Base-by-base conservation (phyloP, 2,797 vertebrate species). In the Pteropus rufus region DNA sequence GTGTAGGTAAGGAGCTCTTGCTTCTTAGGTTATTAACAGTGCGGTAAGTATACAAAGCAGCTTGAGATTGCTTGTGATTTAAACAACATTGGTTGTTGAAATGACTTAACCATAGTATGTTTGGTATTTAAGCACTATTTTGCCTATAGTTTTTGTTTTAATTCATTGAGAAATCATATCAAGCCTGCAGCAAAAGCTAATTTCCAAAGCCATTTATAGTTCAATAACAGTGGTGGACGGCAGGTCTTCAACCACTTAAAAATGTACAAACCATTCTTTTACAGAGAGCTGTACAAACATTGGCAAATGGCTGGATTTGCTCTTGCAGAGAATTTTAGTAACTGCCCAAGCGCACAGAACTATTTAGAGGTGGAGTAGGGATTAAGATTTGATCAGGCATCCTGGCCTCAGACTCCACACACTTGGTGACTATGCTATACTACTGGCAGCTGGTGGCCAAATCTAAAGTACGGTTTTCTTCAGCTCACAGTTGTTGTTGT, bases 241-340 rank as follows among this genome's bases (percentile, higher is more conserved):
- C 49, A 67, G 26, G 77, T 84, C 31, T 92, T 94, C n/a, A 58
- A 81, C 7, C 31, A 64, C 85, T 96, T 67, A 92, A 93, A 84
- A 93, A 73, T 52, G 31, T 41, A 58, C 52, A 65, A 79, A 70
- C 39, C 3, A 12, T 94, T 90, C 81, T 85, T 89, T 84, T 62
- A 34, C 54, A 23, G 24, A 94, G 11, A 39, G 41, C 46, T 93
- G 4, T 60, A 69, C 56, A 94, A 90, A 88, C 82, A 64, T 34
- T 72, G 60, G 76, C 86, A 87, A 69, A 83, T 3, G 16, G 7
- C 29, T 77, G 4, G 46, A 36, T 92, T 89, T 93, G 81, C 80
- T 84, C 76, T 92, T 91, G 56, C 77, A 97, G 64, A 97, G 56
- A 92, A 84, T 92, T 89, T 90, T 81, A 65, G n/a, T 93, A 87